phyloP scores from a whole-genome alignment of 2,888 invertebrate genomes.

The Nephrocerus scutellatus region DNA sequence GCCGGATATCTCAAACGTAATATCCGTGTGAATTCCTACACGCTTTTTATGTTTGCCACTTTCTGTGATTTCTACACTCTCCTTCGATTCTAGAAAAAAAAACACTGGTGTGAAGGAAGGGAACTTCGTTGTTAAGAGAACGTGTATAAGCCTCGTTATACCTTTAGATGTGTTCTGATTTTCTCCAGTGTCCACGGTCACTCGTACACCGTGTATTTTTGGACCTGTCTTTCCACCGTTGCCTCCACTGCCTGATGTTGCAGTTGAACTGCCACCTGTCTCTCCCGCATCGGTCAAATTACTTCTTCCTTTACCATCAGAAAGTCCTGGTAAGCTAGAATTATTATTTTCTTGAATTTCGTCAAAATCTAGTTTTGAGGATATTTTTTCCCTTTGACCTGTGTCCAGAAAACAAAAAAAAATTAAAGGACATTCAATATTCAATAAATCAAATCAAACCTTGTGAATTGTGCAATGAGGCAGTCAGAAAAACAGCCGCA shows the following conservation, averaged over 20 bases:
- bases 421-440: too few relatives aligned
- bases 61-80: conserved; percentile 46
- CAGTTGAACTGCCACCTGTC: conserved; percentile 20
- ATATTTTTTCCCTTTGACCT: conserved; percentile 41
- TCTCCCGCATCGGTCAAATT: conserved; percentile 19
- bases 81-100: conserved; percentile 38
- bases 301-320: conserved; percentile 16
- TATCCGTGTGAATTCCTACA: conserved; percentile 47
- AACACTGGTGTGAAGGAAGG: neutral
- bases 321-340: conserved; percentile 30
- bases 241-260: conserved; percentile 13
- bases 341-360: conserved; percentile 29
- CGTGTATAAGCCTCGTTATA: conserved; percentile 24
- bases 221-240: conserved; percentile 34
- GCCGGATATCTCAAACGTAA: conserved; percentile 46
- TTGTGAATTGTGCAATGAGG: too few relatives aligned
- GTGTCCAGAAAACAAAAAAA: conserved; percentile 20
- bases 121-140: neutral
- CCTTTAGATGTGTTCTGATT: conserved; percentile 40
- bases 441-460: too few relatives aligned
- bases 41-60: conserved; percentile 43
- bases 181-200: conserved; percentile 47
- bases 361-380: conserved; percentile 45
- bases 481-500: too few relatives aligned
- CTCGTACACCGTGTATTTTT: conserved; percentile 47